Base-by-base conservation (phyloP, 1,140 invertebrate genomes). In the Phenacoccus solenopsis region DNA sequence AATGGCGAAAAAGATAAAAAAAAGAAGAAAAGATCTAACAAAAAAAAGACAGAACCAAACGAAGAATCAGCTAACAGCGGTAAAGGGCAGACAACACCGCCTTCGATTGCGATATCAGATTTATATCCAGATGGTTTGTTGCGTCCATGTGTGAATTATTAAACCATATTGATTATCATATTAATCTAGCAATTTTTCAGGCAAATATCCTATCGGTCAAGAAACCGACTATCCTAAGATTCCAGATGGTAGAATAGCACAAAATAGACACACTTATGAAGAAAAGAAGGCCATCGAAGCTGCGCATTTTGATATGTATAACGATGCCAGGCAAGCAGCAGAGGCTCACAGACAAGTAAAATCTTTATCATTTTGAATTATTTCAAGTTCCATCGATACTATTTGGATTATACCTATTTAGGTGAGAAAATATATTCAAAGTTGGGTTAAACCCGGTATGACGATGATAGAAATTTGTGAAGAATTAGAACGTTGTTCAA, bases 391-490 rank as follows among this genome's bases (percentile, higher is more conserved):
- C 25, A 21, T 71, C 1, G 25, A 1, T 67, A 27, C 5, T 28
- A 57, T 30, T 28, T 57, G 57, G n/a, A 68, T 38, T 38, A 57
- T 16, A 1, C 35, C 0, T 5, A 22, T 16, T 61, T 80, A 95
- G 87, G 96, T 94, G 9, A 83, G 94, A 59, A 85, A 94, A 79
- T 88, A 96, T 77, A 95, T 98, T 76, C 87, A 88, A 75, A 84
- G 86, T 25, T 94, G 88, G 84, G 92, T 99, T 16, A 96, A 98
- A 79, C 94, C 97, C 0, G 98, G 97, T 71, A 98, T 98, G 94
- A 95, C 89, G 0, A 98, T 99, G 96, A 96, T 98, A 76, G 87
- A 99, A 78, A 98, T 99, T 73, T 98, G 95, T 81, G 96, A 98
- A 80, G 93, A 96, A 75, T 81, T 99, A 24, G 98, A 99, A 81